Percentiles rank a stretch among this genome's conserved stretches.
Evolutionary conservation across 1,140 invertebrate species (phyloP).

Genomic region (Dendroctonus ponderosae): DNA sequence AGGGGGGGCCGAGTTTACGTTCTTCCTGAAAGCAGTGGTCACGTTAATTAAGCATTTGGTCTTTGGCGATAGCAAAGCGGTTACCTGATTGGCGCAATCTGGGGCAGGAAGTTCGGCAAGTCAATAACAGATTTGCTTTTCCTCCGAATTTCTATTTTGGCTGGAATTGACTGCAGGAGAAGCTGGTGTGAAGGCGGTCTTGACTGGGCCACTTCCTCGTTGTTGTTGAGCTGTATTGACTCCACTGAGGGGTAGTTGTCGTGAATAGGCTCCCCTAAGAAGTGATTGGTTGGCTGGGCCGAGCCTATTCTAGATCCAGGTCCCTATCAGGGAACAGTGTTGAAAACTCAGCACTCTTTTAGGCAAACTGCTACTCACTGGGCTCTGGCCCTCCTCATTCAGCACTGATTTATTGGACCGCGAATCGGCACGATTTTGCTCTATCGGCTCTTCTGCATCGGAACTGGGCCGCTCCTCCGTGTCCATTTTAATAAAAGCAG

Average conservation of each 20-base stretch:
- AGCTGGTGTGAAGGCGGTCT: neutral
- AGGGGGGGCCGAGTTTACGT: conserved; percentile 42
- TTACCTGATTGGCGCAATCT: conserved; percentile 30
- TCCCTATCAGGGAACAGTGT: no score
- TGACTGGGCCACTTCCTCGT: conserved; percentile 1
- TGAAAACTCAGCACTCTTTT: no score
- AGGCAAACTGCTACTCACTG: no score
- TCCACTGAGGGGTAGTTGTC: conserved; percentile 23
- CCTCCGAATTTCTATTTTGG: conserved; percentile 9
- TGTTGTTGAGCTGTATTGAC: conserved; percentile 17
- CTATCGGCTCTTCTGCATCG: conserved; percentile 18
- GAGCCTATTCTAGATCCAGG: no score
- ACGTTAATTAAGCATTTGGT: neutral
- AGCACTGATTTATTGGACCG: conserved; percentile 4
- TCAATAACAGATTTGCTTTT: conserved; percentile 39
- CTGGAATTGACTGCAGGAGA: neutral
- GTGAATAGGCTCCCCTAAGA: conserved; percentile 21
- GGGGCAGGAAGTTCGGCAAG: conserved; percentile 35
- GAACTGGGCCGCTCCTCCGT: conserved; percentile 34
- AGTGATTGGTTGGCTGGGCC: neutral
- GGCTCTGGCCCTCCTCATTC: no score
- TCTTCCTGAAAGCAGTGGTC: conserved; percentile 36
- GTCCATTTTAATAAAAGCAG: conserved; percentile 39
- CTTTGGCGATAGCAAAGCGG: neutral
- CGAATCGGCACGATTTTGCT: conserved; percentile 22